Conservation (phyloP, 2,113 vertebrate genomes). For the Anoura caudifer region DNA sequence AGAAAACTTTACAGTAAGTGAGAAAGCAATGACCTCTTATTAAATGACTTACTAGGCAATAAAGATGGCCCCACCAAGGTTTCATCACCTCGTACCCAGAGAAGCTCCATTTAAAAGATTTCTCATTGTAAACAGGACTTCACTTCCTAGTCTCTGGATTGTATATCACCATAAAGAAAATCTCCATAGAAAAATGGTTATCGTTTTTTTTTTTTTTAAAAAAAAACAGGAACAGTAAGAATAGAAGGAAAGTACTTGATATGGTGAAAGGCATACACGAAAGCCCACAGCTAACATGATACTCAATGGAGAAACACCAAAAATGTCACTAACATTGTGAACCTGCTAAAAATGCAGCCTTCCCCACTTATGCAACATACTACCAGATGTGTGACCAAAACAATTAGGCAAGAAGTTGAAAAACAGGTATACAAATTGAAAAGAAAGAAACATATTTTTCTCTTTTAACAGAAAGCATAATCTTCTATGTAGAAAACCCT, state of each 20-base stretch:
- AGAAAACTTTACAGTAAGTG: too few relatives aligned
- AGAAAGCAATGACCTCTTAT: too few relatives aligned
- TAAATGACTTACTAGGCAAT: too few relatives aligned
- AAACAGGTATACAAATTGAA: neutral
- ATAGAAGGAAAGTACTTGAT: neutral
- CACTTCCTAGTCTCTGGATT: neutral
- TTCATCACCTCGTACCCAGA: neutral
- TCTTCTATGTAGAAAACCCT: neutral
- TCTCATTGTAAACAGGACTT: neutral
- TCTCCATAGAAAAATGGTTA: neutral
- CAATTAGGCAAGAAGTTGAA: neutral
- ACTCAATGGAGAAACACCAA: neutral
- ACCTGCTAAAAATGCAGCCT: neutral
- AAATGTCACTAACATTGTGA: neutral
- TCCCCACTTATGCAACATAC: neutral
- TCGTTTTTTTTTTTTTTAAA: neutral
- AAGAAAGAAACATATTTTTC: neutral
- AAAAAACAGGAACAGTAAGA: neutral
- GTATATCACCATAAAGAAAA: neutral
- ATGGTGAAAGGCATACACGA: too few relatives aligned
- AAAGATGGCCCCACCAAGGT: too few relatives aligned
- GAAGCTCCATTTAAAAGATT: neutral
- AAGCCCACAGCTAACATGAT: neutral
- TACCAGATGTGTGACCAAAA: neutral
- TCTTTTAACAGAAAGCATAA: neutral